Base-by-base conservation (phyloP, 2,888 invertebrate genomes). In the Leptothorax acervorum region DNA sequence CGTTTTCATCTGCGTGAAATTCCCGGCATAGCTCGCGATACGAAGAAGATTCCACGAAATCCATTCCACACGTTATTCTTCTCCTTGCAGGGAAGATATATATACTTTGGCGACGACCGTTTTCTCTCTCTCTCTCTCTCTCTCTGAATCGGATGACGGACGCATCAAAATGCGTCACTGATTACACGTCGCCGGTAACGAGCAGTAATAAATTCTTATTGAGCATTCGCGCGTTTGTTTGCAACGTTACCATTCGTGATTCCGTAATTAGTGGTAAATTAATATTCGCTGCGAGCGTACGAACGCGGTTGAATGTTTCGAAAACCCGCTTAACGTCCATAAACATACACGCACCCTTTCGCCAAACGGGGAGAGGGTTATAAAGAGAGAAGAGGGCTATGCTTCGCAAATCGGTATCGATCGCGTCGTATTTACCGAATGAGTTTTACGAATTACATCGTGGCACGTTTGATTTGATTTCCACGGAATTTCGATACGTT, bases 371-470 rank as follows among this genome's bases (percentile, higher is more conserved):
- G 42, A 11, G 42, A 1, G 6, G 51, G 51, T 0, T 6, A 39
- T 6, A 39, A 2, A 9, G 9, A 9, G 31, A 35, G n/a, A 15
- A n/a, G 35, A 53, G 8, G n/a, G 31, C 3, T n/a, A 51, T 28
- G 75, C 78, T 45, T 63, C 71, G 60, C 82, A 75, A 76, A 83
- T 83, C 65, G 63, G 63, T 81, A 65, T 75, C 53, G 79, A 79
- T 57, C 84, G 84, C 68, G 48, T 53, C n/a, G 65, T 84, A 85
- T 85, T 85, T 85, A 71, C 79, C 60, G 74, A 62, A 84, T 75
- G 84, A 84, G 84, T 85, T 84, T 84, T 84, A 76, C 75, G 63
- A 85, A 83, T 85, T 85, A 85, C 48, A 63, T 82, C 63, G 74
- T 57, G 55, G 75, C 55, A 66, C 45, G 68, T 83, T 84, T 82